Base-by-base conservation (phyloP, 2,797 vertebrate species). In the Emydoidea blandingii region DNA sequence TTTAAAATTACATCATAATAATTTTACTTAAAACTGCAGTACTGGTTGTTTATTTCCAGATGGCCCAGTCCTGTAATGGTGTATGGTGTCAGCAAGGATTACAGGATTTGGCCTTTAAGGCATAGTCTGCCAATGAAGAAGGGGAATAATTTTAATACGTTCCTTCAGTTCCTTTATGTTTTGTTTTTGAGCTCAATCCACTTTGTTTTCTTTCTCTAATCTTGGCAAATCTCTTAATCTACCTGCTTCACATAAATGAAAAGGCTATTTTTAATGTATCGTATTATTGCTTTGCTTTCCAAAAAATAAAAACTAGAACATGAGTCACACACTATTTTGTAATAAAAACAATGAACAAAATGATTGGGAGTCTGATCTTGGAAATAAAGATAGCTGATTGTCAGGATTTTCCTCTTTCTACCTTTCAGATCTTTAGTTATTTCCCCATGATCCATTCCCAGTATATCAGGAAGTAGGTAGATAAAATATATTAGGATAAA, bases 191-290 rank as follows among this genome's bases (percentile, higher is more conserved):
- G 80, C 37, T 85, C 34, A 56, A 29, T 44, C 16, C 82, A 23
- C 85, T 88, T 81, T 94, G 15, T 94, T 93, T 93, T 76, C 82
- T 89, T 89, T 83, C 86, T 95, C 44, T 93, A 91, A 89, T 78
- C 34, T 78, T 91, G 72, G 86, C 94, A 95, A 96, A 94, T 96
- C 94, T 93, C 97, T 96, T 85, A 93, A 81, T 94, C 34, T 50
- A 27, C 62, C 49, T 74, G 68, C 76, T 85, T 95, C 79, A 76
- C 50, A 87, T 93, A 92, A 95, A 95, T 68, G 57, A 89, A 94
- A 97, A 96, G 80, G 81, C 94, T 94, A 95, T 21, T 95, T 95
- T 94, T 96, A 89, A 93, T 95, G 95, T 92, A 93, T 96, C 15
- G 94, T 96, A 87, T 92, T 90, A 90, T 93, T 88, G n/a, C 25